Base-by-base conservation (phyloP, 2,113 vertebrate genomes). In the Otolemur garnettii region DNA sequence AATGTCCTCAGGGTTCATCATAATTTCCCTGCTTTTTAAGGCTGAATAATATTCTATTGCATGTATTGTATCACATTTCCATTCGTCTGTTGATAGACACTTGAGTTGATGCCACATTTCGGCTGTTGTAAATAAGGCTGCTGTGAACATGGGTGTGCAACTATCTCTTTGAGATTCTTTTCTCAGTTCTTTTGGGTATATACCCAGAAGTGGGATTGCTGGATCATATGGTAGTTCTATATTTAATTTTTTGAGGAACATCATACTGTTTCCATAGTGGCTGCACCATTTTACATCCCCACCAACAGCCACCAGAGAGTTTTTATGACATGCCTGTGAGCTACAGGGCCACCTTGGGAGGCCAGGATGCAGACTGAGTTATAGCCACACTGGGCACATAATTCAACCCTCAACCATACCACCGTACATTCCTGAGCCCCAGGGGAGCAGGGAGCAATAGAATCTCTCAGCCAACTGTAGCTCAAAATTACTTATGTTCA, bases 401-500 rank as follows among this genome's bases (percentile, higher is more conserved):
- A 66, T 60, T 90, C 82, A 74, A 0, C 26, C 66, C 68, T 93
- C 69, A 78, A 35, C 66, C 74, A 71, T 50, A 13, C 8, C 62
- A 7, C 28, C 1, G 5, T 53, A 21, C 9, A 6, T 21, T 53
- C 1, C 0, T 0, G 35, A 64, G n/a, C 30, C 88, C 18, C 19
- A 19, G 14, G 35, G 17, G 11, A 14, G 28, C 53, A 15, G 38
- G 30, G 38, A 13, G 1, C 17, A 0, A 26, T 5, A 19, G 59
- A 82, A 24, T 35, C 72, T 68, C 38, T 59, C 69, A 82, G 21
- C 33, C 45, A 50, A 22, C 8, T 30, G 18, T 13, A n/a, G n/a
- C 72, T 93, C 87, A 87, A 21, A 81, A 62, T 92, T 59, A 35
- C 83, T 87, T 91, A 21, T 38, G 45, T 93, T 96, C 80, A 18